These are phyloP conservation scores for Paratilapia polleni DNA, from an alignment of 2,113 vertebrate genomes.

Conservation along the genomic window DNA sequence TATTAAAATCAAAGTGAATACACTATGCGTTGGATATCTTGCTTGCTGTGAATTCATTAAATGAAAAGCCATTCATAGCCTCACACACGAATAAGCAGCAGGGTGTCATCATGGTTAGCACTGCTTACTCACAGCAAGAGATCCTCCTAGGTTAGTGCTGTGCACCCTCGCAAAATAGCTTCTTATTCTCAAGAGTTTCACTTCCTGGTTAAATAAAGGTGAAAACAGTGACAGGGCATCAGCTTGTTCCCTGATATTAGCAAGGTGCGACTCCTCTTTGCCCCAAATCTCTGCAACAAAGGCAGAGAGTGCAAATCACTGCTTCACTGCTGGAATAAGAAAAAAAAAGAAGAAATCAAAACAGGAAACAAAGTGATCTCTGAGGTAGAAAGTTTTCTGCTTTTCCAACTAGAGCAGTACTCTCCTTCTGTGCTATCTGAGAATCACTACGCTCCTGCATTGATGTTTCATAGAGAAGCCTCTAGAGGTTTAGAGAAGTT, in stretches of 20 bases:
- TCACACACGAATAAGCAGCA: not conserved
- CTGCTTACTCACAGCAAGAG: not conserved
- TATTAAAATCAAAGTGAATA: not conserved
- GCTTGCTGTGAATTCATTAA: not conserved
- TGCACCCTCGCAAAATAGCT: not conserved
- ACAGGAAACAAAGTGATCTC: not conserved
- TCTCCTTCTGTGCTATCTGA: not conserved
- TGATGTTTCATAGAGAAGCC: not conserved
- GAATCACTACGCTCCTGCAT: rapidly evolving
- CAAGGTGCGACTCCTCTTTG: not conserved
- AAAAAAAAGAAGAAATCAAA: not conserved
- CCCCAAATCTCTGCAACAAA: not conserved
- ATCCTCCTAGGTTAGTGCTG: not conserved
- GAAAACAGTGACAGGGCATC: too few relatives aligned
- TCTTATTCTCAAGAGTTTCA: not conserved
- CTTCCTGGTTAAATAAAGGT: not conserved
- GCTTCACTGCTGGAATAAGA: not conserved
- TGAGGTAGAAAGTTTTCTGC: rapidly evolving
- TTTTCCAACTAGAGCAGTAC: not conserved
- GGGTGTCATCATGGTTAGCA: not conserved
- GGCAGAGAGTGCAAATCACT: not conserved
- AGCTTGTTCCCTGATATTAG: not conserved
- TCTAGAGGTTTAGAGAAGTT: not conserved
- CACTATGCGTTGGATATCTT: too few relatives aligned
- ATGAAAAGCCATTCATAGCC: too few relatives aligned